These are phyloP conservation scores for Butorides virescens DNA, from an alignment of 2,113 vertebrate species.

Conservation along the genomic window DNA sequence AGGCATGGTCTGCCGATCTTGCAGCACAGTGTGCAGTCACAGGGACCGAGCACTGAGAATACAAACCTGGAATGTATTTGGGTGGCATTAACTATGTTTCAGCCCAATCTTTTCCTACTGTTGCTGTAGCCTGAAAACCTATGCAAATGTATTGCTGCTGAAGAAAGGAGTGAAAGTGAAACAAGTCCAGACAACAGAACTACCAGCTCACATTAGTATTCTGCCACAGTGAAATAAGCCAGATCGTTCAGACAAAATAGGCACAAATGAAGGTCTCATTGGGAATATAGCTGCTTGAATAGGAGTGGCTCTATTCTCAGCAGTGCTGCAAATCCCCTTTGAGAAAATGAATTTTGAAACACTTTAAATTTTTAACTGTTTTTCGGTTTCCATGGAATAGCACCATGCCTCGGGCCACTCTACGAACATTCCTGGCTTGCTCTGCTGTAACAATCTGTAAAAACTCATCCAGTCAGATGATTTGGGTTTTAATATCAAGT, in stretches of 20 bases:
- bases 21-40: not conserved
- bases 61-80: not conserved
- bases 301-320: not conserved
- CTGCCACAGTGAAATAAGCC: not conserved
- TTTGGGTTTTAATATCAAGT: conserved; percentile 46
- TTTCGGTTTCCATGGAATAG: not conserved
- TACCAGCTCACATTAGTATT: not conserved
- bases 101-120: not conserved
- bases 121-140: not conserved
- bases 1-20: not conserved
- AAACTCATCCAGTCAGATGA: conserved; percentile 39
- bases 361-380: conserved; percentile 15
- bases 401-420: not conserved
- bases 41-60: not conserved
- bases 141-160: not conserved
- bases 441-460: conserved; percentile 18
- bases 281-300: not conserved
- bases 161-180: not conserved
- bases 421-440: conserved; percentile 34
- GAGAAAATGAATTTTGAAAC: conserved; percentile 36
- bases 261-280: not conserved
- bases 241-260: not conserved
- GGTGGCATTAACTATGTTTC: not conserved
- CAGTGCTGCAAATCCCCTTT: conserved; percentile 10
- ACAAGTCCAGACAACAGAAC: not conserved